Evolutionary conservation across 1,140 invertebrate species (phyloP).

Genomic region (Drosophila nasuta): DNA sequence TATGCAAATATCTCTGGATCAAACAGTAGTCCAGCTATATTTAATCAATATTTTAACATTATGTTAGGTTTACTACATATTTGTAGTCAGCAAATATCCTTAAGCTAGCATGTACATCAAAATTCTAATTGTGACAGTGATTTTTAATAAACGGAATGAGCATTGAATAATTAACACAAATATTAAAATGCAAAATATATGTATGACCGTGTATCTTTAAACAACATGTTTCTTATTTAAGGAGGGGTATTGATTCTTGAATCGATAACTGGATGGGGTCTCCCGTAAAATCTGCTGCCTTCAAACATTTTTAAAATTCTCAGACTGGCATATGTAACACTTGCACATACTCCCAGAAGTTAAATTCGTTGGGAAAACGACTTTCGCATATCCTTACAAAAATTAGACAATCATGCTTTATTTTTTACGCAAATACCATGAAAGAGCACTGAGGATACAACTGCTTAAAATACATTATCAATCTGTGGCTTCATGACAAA

Average conservation of each 20-base stretch:
- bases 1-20: slow-evolving; percentile 26
- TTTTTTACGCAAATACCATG: no score
- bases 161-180: not conserved
- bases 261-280: not conserved
- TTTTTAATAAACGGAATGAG: not conserved
- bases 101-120: not conserved
- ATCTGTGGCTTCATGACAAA: no score
- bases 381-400: not conserved
- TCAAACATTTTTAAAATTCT: not conserved
- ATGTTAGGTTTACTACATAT: not conserved
- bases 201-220: not conserved
- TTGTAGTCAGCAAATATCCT: not conserved
- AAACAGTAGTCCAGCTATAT: slow-evolving; percentile 13
- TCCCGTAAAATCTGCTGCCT: not conserved
- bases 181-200: slow-evolving; percentile 18
- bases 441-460: no score
- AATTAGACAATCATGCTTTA: not conserved
- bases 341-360: not conserved
- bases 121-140: not conserved
- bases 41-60: slow-evolving; percentile 4
- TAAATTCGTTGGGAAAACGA: not conserved
- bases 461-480: no score
- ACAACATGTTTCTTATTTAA: not conserved
- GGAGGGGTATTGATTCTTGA: no score
- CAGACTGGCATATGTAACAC: not conserved